Conservation (phyloP, 1,140 invertebrate species). For the Pseudobourletiella spinata region DNA sequence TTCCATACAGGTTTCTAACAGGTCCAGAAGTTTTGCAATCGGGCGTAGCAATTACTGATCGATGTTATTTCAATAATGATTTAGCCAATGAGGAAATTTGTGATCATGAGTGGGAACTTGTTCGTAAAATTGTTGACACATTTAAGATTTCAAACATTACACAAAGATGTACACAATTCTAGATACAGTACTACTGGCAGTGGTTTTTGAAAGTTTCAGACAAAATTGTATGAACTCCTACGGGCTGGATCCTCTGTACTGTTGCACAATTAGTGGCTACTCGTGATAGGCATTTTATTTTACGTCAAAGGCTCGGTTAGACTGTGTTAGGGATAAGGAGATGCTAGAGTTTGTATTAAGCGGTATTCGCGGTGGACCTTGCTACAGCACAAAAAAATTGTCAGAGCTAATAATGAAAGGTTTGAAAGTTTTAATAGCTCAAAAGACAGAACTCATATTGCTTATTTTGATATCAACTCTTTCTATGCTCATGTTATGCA, state of each 20-base stretch:
- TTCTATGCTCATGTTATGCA: not conserved
- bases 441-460: not conserved
- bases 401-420: not conserved
- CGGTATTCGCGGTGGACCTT: not conserved
- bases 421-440: not conserved
- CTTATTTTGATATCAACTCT: not conserved
- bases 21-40: not conserved
- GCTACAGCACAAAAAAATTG: not conserved
- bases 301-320: not conserved
- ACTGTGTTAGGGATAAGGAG: not conserved
- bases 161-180: not conserved
- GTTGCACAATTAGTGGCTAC: not conserved
- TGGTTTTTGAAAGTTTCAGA: not conserved
- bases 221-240: not conserved
- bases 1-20: not conserved
- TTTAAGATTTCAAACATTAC: not conserved
- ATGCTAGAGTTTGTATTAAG: not conserved
- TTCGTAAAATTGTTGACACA: not conserved
- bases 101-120: not conserved
- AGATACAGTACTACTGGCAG: not conserved
- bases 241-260: not conserved
- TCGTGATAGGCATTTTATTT: not conserved
- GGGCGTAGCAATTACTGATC: not conserved
- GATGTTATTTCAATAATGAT: not conserved
- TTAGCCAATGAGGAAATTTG: not conserved